Percentiles rank a stretch among this genome's conserved stretches.
These are phyloP conservation scores for Tinea pellionella DNA, from an alignment of 2,888 invertebrate genomes.

Conservation along the genomic window DNA sequence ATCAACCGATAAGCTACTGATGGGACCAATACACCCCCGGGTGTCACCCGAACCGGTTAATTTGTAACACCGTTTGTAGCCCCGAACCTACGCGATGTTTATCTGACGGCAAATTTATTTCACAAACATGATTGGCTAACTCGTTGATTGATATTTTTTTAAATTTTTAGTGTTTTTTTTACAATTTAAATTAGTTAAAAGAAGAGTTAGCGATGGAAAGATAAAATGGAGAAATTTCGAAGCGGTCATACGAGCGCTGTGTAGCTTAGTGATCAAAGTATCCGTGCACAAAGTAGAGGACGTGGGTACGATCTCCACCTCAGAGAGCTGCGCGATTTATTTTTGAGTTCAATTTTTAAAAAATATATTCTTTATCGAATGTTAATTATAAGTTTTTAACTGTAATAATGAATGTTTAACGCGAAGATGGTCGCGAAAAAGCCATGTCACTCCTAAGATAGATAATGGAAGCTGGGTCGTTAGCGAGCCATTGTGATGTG, in stretches of 20 bases:
- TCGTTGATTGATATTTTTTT: not conserved
- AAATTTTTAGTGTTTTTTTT: too few relatives aligned
- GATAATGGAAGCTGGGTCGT: conserved; percentile 36
- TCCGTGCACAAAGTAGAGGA: too few relatives aligned
- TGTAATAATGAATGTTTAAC: not conserved
- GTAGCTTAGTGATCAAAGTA: too few relatives aligned
- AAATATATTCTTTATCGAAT: not conserved
- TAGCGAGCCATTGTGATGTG: conserved; percentile 35
- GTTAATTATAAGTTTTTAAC: not conserved
- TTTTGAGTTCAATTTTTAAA: too few relatives aligned
- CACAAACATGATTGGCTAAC: not conserved
- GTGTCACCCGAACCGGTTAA: conserved; percentile 31
- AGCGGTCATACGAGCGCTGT: too few relatives aligned
- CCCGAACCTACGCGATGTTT: conserved; percentile 26
- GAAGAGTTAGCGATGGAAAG: too few relatives aligned
- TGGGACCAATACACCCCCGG: not conserved
- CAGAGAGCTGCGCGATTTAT: too few relatives aligned
- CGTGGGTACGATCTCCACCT: too few relatives aligned
- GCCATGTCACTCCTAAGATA: conserved; percentile 28
- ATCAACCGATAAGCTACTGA: conserved; percentile 36
- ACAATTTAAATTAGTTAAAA: too few relatives aligned
- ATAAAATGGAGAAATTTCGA: too few relatives aligned
- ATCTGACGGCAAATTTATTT: conserved; percentile 22
- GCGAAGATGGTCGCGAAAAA: conserved; percentile 3
- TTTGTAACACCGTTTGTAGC: conserved; percentile 35